Evolutionary conservation across 2,113 vertebrate species (phyloP), one percentile per base, ranked within the genome.

Genomic region (Ibidorhyncha struthersii): DNA sequence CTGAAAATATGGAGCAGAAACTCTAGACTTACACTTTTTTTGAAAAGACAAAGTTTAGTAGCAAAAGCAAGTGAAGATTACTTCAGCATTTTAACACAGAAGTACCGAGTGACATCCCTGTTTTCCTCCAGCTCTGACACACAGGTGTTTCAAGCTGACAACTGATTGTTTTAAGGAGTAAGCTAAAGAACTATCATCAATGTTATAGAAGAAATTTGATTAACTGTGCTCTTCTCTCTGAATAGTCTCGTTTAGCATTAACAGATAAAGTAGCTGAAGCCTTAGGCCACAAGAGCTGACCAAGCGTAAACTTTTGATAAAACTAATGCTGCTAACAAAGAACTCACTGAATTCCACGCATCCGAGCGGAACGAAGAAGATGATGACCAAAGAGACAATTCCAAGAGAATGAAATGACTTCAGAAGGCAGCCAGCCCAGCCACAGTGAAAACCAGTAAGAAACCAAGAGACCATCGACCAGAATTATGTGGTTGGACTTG

Each of bases 341-440:
- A 72, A 50, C 32, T 50, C 7, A 0, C 27, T 29, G 27, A 34
- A 66, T 76, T 50, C 29, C 14, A 32, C 12, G 18, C 82, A 40
- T 45, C 45, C 0, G 2, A 90, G 40, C 1, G 1, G n/a, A 63
- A 32, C 2, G 20, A 55, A 74, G 12, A 41, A 41, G 66, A n/a
- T 29, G 38, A 74, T 43, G 40, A 55, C 23, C n/a, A 63, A 69
- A 15, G 53, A 49, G 52, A 22, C 34, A 43, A 58, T 50, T 72
- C 43, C 34, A 41, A 38, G 23, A 63, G n/a, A 67, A 67, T 20
- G n/a, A 59, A 45, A 38, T 22, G 25, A n/a, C 29, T 26, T 50
- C 49, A 72, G 72, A 63, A 91, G 20, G 6, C 0, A 1, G 40
- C 61, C 23, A 76, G 36, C 27, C 8, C 16, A 58, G 66, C 2